Evolutionary conservation across 2,797 vertebrate species (phyloP).

Genomic region (Eidolon dupreanum): DNA sequence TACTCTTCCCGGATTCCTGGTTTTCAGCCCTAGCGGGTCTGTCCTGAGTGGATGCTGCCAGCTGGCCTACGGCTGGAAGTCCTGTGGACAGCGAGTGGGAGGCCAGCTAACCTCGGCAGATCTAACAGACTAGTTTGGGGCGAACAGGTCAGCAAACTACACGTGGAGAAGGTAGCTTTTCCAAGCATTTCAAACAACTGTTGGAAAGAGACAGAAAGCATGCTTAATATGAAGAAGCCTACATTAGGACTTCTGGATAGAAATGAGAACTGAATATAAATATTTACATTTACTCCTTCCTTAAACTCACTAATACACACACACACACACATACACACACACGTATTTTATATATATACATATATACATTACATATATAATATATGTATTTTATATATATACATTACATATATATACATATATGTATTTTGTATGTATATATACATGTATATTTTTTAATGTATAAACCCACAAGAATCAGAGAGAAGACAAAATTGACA

Average conservation of each 20-base stretch:
- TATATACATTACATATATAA: too few relatives aligned
- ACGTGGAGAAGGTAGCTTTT: not conserved
- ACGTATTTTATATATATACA: too few relatives aligned
- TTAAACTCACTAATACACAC: not conserved
- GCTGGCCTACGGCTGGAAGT: not conserved
- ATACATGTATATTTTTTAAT: not conserved
- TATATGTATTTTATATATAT: too few relatives aligned
- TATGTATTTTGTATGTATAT: too few relatives aligned
- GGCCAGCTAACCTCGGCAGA: not conserved
- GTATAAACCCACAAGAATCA: not conserved
- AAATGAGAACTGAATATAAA: not conserved
- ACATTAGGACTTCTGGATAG: not conserved
- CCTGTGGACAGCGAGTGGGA: accelerated
- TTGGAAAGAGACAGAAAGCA: not conserved
- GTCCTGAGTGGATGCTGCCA: not conserved
- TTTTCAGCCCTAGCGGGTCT: not conserved
- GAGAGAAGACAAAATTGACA: not conserved
- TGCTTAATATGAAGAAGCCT: not conserved
- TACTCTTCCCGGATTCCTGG: not conserved
- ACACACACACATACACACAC: not conserved
- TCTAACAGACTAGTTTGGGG: not conserved
- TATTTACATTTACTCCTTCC: not conserved
- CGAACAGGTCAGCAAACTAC: not conserved
- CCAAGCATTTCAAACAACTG: not conserved
- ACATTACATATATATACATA: too few relatives aligned